These are phyloP conservation scores for Aviceda subcristata DNA, from an alignment of 2,113 vertebrate genomes.

Conservation along the genomic window DNA sequence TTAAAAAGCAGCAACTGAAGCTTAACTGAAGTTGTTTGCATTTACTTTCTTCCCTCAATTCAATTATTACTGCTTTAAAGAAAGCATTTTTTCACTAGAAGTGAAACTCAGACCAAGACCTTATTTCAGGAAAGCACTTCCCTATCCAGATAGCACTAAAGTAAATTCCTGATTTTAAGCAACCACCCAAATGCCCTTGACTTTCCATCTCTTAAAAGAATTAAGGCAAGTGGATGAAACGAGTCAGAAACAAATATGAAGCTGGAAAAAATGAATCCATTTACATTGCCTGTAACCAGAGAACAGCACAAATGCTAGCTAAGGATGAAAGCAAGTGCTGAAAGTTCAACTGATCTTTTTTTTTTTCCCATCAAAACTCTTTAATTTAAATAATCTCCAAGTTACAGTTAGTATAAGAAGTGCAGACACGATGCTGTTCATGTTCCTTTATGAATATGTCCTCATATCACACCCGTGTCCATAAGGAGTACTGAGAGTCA, in stretches of 20 bases:
- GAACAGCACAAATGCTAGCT: not conserved
- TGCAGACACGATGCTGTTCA: not conserved
- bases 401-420: not conserved
- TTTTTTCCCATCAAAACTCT: not conserved
- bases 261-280: not conserved
- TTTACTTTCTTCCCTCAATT: not conserved
- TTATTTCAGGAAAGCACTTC: not conserved
- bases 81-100: not conserved
- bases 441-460: not conserved
- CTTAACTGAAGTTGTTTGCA: not conserved
- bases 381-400: not conserved
- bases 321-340: not conserved
- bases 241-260: not conserved
- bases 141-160: not conserved
- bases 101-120: not conserved
- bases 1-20: not conserved
- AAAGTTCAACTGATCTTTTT: not conserved
- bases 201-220: not conserved
- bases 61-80: not conserved
- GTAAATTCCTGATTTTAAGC: not conserved
- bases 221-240: not conserved
- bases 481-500: not conserved
- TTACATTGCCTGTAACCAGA: not conserved
- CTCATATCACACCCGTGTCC: rapidly evolving
- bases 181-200: rapidly evolving